Conservation (phyloP, 2,113 vertebrate genomes). For the Riparia riparia region DNA sequence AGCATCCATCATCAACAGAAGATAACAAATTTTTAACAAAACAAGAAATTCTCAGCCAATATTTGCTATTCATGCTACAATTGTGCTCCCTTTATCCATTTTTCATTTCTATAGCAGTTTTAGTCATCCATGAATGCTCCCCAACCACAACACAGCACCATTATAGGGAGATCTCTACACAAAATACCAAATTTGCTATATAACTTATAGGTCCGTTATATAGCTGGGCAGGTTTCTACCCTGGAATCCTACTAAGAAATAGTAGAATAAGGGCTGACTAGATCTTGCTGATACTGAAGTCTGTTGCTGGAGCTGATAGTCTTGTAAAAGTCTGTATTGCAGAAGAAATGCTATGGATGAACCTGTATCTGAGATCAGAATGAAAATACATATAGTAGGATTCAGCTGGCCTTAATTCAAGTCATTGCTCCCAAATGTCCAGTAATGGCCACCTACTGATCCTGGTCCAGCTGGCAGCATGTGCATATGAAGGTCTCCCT, state of each 20-base stretch:
- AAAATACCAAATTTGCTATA: neutral
- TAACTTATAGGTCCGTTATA: neutral
- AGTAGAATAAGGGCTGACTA: neutral
- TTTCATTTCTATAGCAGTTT: neutral
- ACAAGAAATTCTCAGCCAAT: neutral
- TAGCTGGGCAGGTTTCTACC: neutral
- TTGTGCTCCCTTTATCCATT: neutral
- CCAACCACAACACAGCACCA: neutral
- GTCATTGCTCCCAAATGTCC: constrained; percentile 56
- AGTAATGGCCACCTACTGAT: constrained; percentile 53
- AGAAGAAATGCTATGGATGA: neutral
- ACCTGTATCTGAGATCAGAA: neutral
- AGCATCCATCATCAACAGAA: neutral
- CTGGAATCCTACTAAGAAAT: neutral
- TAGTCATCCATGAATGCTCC: neutral
- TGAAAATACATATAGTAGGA: constrained; percentile 19
- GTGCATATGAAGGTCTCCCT: neutral
- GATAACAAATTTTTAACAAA: neutral
- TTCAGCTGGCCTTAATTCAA: constrained; percentile 57
- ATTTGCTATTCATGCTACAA: neutral
- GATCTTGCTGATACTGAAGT: neutral
- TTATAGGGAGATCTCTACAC: neutral
- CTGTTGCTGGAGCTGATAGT: neutral
- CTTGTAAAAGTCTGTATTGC: neutral
- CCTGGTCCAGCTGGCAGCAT: constrained; percentile 54